These are phyloP conservation scores for Druon quercuslanigerum DNA, from an alignment of 1,140 invertebrate genomes.

Conservation along the genomic window DNA sequence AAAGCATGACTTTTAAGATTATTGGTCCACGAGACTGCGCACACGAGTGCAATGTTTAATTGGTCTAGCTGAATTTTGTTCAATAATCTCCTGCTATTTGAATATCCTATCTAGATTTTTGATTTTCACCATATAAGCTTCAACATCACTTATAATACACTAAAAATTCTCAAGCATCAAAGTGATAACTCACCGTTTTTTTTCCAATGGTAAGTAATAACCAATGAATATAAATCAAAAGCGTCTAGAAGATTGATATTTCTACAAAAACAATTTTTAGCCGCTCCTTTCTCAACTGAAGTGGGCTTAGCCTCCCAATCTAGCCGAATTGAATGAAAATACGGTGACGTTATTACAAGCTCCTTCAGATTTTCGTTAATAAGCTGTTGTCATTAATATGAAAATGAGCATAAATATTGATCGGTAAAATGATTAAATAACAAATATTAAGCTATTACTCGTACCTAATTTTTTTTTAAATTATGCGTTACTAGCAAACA, in stretches of 20 bases:
- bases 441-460: background rate
- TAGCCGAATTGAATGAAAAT: slow-evolving; percentile 72
- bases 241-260: background rate
- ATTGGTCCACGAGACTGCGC: slow-evolving; percentile 4
- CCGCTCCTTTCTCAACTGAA: slow-evolving; percentile 41
- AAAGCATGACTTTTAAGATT: background rate
- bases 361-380: slow-evolving; percentile 34
- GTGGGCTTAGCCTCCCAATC: slow-evolving; percentile 47
- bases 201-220: background rate
- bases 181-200: no score
- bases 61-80: background rate
- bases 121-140: background rate
- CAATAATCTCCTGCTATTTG: background rate
- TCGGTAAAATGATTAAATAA: background rate
- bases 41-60: slow-evolving; percentile 1
- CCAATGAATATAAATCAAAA: background rate
- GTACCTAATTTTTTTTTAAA: no score
- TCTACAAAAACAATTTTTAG: slow-evolving; percentile 7
- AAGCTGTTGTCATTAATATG: background rate
- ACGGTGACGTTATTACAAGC: slow-evolving; percentile 69
- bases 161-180: no score
- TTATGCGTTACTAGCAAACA: no score
- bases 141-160: no score
- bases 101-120: background rate
- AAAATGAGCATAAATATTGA: slow-evolving; percentile 24